Evolutionary conservation across 2,113 vertebrate species (phyloP).

Genomic region (Alligator sinensis): DNA sequence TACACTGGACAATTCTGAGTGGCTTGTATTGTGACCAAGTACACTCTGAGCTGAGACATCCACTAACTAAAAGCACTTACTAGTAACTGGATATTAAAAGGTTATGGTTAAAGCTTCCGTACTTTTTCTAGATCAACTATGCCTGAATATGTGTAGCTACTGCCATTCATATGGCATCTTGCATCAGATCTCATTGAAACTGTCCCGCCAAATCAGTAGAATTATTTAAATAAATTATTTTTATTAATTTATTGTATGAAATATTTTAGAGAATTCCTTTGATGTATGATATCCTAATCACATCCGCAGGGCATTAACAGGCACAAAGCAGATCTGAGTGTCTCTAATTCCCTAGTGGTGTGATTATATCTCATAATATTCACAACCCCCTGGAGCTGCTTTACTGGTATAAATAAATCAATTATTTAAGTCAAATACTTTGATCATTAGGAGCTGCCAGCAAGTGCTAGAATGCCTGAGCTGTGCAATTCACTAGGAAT

Average conservation of each 20-base stretch:
- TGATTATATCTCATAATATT: slow-evolving; percentile 69
- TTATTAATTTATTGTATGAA: slow-evolving; percentile 72
- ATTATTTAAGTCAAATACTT: slow-evolving; percentile 79
- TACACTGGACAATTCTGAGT: slow-evolving; percentile 4
- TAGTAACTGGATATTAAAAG: background rate
- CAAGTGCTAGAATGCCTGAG: slow-evolving; percentile 39
- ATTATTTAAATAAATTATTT: slow-evolving; percentile 67
- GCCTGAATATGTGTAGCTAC: background rate
- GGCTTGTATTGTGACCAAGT: background rate
- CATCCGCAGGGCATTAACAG: slow-evolving; percentile 64
- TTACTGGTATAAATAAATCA: slow-evolving; percentile 76
- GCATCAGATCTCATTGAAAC: slow-evolving; percentile 42
- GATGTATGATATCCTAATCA: slow-evolving; percentile 71
- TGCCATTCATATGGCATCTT: slow-evolving; percentile 13
- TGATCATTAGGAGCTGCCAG: slow-evolving; percentile 66
- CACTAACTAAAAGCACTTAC: background rate
- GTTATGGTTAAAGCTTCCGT: slow-evolving; percentile 1
- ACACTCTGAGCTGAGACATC: slow-evolving; percentile 12
- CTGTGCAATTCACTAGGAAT: slow-evolving; percentile 17
- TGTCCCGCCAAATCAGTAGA: slow-evolving; percentile 52
- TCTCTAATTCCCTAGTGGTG: slow-evolving; percentile 65
- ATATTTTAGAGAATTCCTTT: slow-evolving; percentile 66
- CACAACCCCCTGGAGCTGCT: slow-evolving; percentile 60
- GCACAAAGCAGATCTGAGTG: slow-evolving; percentile 58
- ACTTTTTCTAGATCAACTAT: slow-evolving; percentile 26